Conservation (phyloP, 1,140 invertebrate species). For the Portunus trituberculatus region DNA sequence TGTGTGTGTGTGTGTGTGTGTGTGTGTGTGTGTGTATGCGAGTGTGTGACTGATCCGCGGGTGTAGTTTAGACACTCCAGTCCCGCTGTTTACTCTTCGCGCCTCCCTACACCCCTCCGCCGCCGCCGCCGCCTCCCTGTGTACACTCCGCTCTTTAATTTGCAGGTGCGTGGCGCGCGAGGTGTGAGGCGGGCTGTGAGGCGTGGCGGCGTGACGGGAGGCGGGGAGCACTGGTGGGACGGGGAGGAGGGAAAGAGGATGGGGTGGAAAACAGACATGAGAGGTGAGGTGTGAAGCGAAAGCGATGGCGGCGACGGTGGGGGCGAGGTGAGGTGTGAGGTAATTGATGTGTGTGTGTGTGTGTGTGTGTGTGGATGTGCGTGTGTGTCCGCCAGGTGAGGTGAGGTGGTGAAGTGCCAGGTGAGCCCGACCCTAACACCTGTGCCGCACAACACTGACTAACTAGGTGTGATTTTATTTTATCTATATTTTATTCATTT, state of each 20-base stretch:
- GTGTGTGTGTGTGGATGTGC: too few relatives aligned
- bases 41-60: not conserved
- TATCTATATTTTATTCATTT: too few relatives aligned
- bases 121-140: not conserved
- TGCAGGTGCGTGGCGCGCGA: conserved; percentile 7
- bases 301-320: not conserved
- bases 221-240: not conserved
- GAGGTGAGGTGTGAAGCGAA: conserved; percentile 1
- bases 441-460: too few relatives aligned
- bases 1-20: conserved; percentile 30
- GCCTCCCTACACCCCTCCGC: not conserved
- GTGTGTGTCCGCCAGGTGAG: not conserved
- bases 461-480: too few relatives aligned
- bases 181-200: conserved; percentile 2
- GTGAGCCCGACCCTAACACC: not conserved
- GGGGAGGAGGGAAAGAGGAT: not conserved
- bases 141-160: conserved; percentile 13
- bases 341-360: not conserved
- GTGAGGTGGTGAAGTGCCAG: not conserved
- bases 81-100: not conserved
- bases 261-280: not conserved
- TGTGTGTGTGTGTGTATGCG: not conserved
- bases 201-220: not conserved
- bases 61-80: not conserved
- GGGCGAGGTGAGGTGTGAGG: not conserved